Base-by-base conservation (phyloP, 2,888 invertebrate genomes). In the Dolichomitus sp. region DNA sequence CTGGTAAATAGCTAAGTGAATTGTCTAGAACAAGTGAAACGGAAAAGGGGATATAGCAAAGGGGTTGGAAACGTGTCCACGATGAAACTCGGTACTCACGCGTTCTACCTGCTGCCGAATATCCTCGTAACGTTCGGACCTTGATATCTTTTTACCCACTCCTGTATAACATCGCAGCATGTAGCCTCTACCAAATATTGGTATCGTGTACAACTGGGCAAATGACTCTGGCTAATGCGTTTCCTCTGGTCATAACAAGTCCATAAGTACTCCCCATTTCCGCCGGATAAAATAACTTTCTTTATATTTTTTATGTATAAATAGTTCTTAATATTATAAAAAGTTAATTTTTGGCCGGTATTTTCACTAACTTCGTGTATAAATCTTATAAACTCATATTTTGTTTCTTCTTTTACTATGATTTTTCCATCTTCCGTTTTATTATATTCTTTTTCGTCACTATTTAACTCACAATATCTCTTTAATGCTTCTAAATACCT, bases 141-240 rank as follows among this genome's bases (percentile, higher is more conserved):
- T 72, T 73, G 45, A 68, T 68, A 63, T 77, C 50, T 59, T 59
- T 59, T 52, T 54, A 17, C 42, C 19, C 54, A 37, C 42, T 73
- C 50, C 50, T 37, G 17, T 14, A 17, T 52, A 33, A 30, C n/a
- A 59, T 9, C 37, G 37, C 37, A 37, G 17, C 61, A 17, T 37
- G 61, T 33, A 37, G 4, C 19, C 61, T 37, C 61, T 19, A 61
- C 40, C 37, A 17, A 19, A 37, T 37, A 37, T 37, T 17, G n/a
- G 11, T 61, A 37, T 4, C 37, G 4, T 12, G 37, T 19, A 33
- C 30, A 17, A 6, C n/a, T 19, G 11, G 27, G 9, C 37, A 61
- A 61, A 61, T 37, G 17, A 40, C 61, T 61, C 0, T 17, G 61
- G 37, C 17, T 61, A 40, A 61, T 61, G 12, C 33, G 7, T 30